Evolutionary conservation across 2,113 vertebrate species (phyloP).

Genomic region (Ploceus nigricollis): DNA sequence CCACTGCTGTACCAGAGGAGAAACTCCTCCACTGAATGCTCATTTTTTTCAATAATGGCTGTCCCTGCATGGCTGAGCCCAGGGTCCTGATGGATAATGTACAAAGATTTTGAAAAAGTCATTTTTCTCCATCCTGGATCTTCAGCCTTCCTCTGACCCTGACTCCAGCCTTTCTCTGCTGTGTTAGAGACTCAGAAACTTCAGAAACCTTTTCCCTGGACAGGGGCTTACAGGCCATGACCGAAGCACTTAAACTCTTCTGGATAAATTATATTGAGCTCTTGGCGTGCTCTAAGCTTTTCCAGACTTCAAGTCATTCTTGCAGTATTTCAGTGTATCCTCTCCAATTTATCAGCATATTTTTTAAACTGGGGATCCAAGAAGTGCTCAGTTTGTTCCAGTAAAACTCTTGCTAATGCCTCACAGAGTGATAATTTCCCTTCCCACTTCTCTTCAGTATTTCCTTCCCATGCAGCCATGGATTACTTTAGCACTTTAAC

Average conservation of each 20-base stretch:
- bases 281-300: background rate
- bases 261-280: conserved; percentile 23
- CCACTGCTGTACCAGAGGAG: background rate
- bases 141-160: background rate
- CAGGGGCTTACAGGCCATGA: background rate
- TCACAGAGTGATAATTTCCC: background rate
- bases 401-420: conserved; percentile 12
- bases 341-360: conserved; percentile 29
- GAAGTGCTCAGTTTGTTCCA: conserved; percentile 22
- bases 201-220: background rate
- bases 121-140: background rate
- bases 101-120: background rate
- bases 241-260: conserved; percentile 14
- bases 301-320: conserved; percentile 17
- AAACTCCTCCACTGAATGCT: background rate
- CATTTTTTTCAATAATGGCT: background rate
- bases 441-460: background rate
- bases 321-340: background rate
- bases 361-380: background rate
- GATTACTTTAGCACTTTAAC: background rate
- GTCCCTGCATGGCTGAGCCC: background rate
- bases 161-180: background rate
- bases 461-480: background rate
- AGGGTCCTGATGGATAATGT: background rate
- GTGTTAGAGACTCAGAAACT: background rate